phyloP scores from a whole-genome alignment of 2,113 vertebrate genomes.

The Accipiter cooperii region DNA sequence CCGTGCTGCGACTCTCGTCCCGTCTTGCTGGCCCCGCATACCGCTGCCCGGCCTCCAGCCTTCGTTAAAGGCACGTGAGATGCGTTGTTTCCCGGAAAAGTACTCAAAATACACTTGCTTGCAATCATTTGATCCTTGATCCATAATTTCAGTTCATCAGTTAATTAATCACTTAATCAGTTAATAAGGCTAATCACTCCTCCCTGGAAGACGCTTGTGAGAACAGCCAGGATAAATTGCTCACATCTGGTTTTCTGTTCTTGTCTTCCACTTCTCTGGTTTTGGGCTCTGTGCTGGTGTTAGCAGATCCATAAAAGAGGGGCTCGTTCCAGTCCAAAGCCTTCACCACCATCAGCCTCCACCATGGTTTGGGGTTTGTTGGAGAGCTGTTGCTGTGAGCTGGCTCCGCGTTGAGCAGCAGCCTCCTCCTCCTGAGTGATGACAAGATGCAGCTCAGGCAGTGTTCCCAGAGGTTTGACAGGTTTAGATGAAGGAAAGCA shows the following conservation, averaged over 20 bases:
- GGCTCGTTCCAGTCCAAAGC: not conserved
- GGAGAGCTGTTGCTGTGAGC: not conserved
- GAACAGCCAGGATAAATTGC: slow-evolving; percentile 18
- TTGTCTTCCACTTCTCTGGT: not conserved
- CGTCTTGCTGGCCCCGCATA: not conserved
- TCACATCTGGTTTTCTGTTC: not conserved
- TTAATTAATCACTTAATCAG: slow-evolving; percentile 59
- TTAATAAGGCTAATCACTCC: slow-evolving; percentile 48
- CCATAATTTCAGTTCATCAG: slow-evolving; percentile 53
- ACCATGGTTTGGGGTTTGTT: accelerated
- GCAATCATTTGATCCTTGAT: slow-evolving; percentile 47
- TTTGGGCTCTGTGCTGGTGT: not conserved
- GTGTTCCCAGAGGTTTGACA: not conserved
- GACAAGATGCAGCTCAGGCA: not conserved
- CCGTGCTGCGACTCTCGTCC: not conserved
- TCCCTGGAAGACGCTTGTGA: slow-evolving; percentile 15
- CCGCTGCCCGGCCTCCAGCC: not conserved
- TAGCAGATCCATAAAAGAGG: not conserved
- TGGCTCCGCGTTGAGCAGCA: accelerated
- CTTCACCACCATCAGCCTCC: not conserved
- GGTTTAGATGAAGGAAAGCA: not conserved
- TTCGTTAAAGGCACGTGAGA: not conserved
- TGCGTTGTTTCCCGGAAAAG: not conserved
- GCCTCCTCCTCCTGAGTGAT: not conserved
- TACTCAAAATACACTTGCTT: slow-evolving; percentile 17